Base-by-base conservation (phyloP, 2,888 invertebrate species). In the Molorchus minor region DNA sequence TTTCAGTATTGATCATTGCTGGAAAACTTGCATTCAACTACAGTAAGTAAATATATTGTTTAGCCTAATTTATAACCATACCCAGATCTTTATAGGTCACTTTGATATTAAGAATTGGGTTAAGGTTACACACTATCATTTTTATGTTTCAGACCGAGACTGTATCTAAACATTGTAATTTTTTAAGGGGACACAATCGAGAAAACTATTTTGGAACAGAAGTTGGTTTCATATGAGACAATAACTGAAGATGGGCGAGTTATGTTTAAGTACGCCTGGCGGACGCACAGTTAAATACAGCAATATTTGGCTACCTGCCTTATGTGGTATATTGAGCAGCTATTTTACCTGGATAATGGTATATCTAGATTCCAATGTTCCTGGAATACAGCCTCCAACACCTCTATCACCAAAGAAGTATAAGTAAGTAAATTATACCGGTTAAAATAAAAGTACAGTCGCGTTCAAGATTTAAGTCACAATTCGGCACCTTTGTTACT, bases 291-390 rank as follows among this genome's bases (percentile, higher is more conserved):
- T 78, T 20, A 73, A 69, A 62, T 78, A 74, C 58, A 79, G 80
- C 63, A 66, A 67, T 25, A 58, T 79, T 60, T 79, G 80, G 78
- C 65, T 81, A 43, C 80, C 81, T 7, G 56, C 72, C 3, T 10
- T 80, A 2, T 84, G 83, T 75, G 87, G 87, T 3, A 61, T 84
- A 10, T 69, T 82, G 2, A 77, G 83, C 49, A 82, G 84, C n/a
- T 78, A 82, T 66, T 83, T 86, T 66, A 84, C 84, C 4, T 86
- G 85, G 82, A 78, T 82, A 56, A 82, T 87, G 69, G 83, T 87
- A 16, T 88, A 86, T 76, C 80, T 86, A 68, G 87, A 87, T 74
- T 87, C 87, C 58, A 81, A 81, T 67, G 79, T 84, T 43, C 87
- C 87, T 0, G 87, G 87, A 12, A 75, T 85, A 2, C 80, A 82